Evolutionary conservation across 2,797 vertebrate genomes (phyloP).

Genomic region (Liparis tanakae): DNA sequence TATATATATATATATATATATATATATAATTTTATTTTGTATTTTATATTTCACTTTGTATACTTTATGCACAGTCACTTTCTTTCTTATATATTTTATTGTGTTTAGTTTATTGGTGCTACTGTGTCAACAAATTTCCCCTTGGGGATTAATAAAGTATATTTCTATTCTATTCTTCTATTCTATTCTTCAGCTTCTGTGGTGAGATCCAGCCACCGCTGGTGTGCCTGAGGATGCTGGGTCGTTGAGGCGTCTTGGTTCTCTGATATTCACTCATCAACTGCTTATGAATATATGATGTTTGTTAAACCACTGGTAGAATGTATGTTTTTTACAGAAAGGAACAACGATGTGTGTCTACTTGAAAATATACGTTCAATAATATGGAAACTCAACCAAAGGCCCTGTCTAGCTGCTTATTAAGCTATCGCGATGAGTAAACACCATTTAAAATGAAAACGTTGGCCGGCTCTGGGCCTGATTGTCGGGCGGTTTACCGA

Average conservation of each 20-base stretch:
- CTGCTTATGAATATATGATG: neutral
- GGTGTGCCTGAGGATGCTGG: slow-evolving; percentile 48
- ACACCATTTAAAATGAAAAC: slow-evolving; percentile 79
- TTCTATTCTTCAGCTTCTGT: slow-evolving; percentile 72
- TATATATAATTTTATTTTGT: no score
- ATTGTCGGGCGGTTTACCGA: slow-evolving; percentile 73
- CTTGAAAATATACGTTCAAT: slow-evolving; percentile 38
- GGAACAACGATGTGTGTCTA: slow-evolving; percentile 3
- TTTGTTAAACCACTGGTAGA: neutral
- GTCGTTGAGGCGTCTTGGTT: slow-evolving; percentile 57
- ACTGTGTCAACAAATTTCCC: no score
- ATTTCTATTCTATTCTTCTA: no score
- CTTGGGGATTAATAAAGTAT: no score
- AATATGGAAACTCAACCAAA: slow-evolving; percentile 53
- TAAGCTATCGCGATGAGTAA: slow-evolving; percentile 70
- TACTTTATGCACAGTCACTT: no score
- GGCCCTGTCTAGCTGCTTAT: slow-evolving; percentile 53
- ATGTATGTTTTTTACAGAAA: neutral
- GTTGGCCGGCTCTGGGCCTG: slow-evolving; percentile 56
- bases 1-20: no score
- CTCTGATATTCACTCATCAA: slow-evolving; percentile 62
- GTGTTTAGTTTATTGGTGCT: no score
- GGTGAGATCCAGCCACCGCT: slow-evolving; percentile 46
- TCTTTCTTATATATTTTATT: no score
- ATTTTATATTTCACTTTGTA: no score